phyloP scores from a whole-genome alignment of 2,888 invertebrate species.

The Eledona agricola region DNA sequence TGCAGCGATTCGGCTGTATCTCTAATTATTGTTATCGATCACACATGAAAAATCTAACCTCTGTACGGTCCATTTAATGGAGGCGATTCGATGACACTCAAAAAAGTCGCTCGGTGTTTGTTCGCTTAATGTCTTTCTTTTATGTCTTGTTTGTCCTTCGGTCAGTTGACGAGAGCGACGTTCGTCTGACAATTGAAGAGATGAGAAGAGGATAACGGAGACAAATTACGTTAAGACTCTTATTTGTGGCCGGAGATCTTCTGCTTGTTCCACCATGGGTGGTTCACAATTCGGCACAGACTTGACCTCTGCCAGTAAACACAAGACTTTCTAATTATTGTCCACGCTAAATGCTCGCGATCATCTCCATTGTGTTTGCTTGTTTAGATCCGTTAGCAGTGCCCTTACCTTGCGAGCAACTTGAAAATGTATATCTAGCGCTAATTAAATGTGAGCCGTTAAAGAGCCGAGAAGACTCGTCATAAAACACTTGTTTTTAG shows the following conservation, averaged over 20 bases:
- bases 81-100: constrained; percentile 6
- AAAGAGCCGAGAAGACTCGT: constrained; percentile 26
- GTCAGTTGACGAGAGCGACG: constrained; percentile 48
- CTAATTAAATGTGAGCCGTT: constrained; percentile 33
- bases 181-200: constrained; percentile 52
- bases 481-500: constrained; percentile 22
- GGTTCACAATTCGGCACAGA: constrained; percentile 14
- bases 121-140: constrained; percentile 48
- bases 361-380: constrained; percentile 20
- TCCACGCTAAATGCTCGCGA: constrained; percentile 7
- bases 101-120: constrained; percentile 40
- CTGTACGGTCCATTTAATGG: no score
- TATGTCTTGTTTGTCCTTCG: constrained; percentile 47
- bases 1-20: constrained; percentile 4
- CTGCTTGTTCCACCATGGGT: constrained; percentile 17
- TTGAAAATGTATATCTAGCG: constrained; percentile 19
- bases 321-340: constrained; percentile 22
- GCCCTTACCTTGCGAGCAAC: constrained; percentile 17
- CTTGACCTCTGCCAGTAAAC: constrained; percentile 1
- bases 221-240: constrained; percentile 54
- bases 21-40: constrained; percentile 7
- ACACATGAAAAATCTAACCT: no score
- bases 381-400: no score
- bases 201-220: constrained; percentile 50
- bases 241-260: constrained; percentile 37